Base-by-base conservation (phyloP, 2,113 vertebrate species). In the Dicrurus megarhynchus region DNA sequence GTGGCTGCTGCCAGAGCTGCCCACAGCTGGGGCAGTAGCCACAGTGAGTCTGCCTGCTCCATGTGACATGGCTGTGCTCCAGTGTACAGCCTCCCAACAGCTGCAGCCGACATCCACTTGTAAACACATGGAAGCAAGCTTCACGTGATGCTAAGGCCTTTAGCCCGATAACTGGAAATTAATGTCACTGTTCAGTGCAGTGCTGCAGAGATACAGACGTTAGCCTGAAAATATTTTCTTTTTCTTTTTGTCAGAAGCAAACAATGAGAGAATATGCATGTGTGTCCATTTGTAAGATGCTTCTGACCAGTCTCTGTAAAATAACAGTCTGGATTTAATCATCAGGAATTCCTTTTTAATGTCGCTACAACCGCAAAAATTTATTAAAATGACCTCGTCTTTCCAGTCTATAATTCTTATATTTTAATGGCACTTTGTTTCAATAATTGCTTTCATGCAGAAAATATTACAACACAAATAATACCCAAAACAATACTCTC, bases 391-490 rank as follows among this genome's bases (percentile, higher is more conserved):
- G 3, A 69, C 30, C 33, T 71, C 33, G 7, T 89, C 50, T 16
- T 80, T 80, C 41, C 41, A 74, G 70, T 83, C 27, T 91, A 1
- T 61, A 85, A 73, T 94, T 91, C 59, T 85, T 90, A 44, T 19
- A 42, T 93, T 90, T 90, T 94, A 87, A 64, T 88, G 46, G 39
- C 61, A 92, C 46, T 93, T 79, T 15, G 18, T 83, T 90, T 92
- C 77, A 88, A 11, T 91, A 88, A 80, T 83, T 91, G 55, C 85
- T 95, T 87, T 93, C 83, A 86, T 59, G 86, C 64, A 86, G 76
- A 92, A 97, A 90, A 90, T 94, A 92, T 2, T 95, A 59, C 86
- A 93, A 63, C 67, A 80, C 37, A 93, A 91, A 82, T 91, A 95
- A 92, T 92, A 89, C 42, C 33, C 44, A 55, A 93, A 93, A 93